phyloP scores from a whole-genome alignment of 1,140 invertebrate species.

The Plutomurus gul region DNA sequence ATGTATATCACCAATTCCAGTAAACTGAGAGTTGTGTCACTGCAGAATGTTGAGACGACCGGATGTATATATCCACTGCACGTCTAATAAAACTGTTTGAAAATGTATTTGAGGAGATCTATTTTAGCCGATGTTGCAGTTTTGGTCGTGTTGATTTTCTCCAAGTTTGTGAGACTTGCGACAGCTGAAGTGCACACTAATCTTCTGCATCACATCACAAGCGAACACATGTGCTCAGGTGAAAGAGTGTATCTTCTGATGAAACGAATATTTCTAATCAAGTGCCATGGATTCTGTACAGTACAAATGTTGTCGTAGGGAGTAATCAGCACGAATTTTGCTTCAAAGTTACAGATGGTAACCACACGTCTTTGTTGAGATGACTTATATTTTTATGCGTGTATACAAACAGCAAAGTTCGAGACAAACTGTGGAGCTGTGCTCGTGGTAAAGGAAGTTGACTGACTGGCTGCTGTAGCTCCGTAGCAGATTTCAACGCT shows the following conservation, averaged over 20 bases:
- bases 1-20: neutral
- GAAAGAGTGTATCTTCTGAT: neutral
- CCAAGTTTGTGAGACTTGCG: neutral
- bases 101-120: neutral
- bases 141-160: neutral
- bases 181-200: neutral
- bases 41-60: too few relatives aligned
- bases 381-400: neutral
- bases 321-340: neutral
- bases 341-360: neutral
- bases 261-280: neutral
- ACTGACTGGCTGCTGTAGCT: conserved; percentile 24
- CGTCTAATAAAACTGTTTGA: too few relatives aligned
- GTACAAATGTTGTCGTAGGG: neutral
- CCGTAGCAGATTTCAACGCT: conserved; percentile 1
- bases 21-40: neutral
- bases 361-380: neutral
- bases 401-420: neutral
- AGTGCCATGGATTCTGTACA: neutral
- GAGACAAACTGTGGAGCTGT: conserved; percentile 6
- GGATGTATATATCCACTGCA: too few relatives aligned
- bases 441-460: conserved; percentile 8
- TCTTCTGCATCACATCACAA: neutral
- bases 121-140: neutral
- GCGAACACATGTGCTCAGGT: neutral